A percentile compares a stretch with the other conserved stretches of the same genome.
Evolutionary conservation across 2,888 invertebrate species (phyloP).

Genomic region (Meiosimyza decipiens): DNA sequence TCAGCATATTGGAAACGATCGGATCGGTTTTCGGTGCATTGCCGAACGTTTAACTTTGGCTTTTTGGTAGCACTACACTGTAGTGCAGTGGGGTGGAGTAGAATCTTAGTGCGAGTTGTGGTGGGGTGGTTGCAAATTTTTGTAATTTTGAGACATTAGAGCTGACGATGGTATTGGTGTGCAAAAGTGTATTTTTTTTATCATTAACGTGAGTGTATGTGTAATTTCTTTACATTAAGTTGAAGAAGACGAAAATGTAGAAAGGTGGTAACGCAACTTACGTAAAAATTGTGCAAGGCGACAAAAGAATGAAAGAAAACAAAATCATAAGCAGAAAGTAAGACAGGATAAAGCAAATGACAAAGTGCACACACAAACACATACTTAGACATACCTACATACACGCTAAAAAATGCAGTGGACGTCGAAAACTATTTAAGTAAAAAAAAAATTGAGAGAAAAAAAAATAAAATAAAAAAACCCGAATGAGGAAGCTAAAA

Average conservation of each 20-base stretch:
- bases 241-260: slow-evolving; percentile 1
- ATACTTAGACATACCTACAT: neutral
- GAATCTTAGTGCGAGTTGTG: neutral
- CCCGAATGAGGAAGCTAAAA: slow-evolving; percentile 44
- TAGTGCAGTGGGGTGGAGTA: neutral
- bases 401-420: neutral
- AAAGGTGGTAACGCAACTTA: slow-evolving; percentile 17
- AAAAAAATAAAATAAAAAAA: slow-evolving; percentile 37
- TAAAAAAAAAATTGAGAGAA: slow-evolving; percentile 29
- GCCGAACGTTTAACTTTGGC: slow-evolving; percentile 40
- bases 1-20: slow-evolving; percentile 35
- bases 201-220: no score
- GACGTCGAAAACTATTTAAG: slow-evolving; percentile 30
- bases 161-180: no score
- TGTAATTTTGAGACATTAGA: no score
- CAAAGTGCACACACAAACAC: slow-evolving; percentile 1
- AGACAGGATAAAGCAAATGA: neutral
- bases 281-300: neutral
- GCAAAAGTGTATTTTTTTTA: no score
- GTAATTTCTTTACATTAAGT: no score
- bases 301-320: slow-evolving; percentile 1
- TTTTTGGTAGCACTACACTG: slow-evolving; percentile 27
- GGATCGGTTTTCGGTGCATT: slow-evolving; percentile 39
- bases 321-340: slow-evolving; percentile 1
- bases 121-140: slow-evolving; percentile 14